Evolutionary conservation across 2,113 vertebrate genomes (phyloP), one percentile per base, ranked within the genome.

Genomic region (Anser cygnoides): DNA sequence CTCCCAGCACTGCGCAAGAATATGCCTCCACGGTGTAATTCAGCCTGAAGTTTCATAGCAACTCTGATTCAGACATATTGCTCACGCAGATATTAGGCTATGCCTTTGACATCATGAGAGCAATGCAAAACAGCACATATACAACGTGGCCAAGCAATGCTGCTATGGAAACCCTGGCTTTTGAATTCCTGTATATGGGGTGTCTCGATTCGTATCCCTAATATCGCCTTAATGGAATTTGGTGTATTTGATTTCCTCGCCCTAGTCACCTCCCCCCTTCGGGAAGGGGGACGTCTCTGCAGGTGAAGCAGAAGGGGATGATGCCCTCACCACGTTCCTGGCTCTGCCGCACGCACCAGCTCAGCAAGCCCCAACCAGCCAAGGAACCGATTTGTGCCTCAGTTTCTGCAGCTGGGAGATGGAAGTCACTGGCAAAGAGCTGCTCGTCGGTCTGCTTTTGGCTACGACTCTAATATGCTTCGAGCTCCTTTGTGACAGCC

Each of bases 121-220:
- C 91, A 94, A 95, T 96, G 96, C 96, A 96, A 96, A 96, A 80
- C 26, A 93, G 71, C 16, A 33, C 87, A 85, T 83, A 80, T 74
- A 91, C 91, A 97, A 95, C 82, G 94, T 92, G 93, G 93, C 91
- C 91, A 92, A 94, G 91, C 89, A 89, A 94, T 1, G 92, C 96
- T 96, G 95, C 95, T 94, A 94, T 96, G 95, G 96, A 94, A 96
- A 96, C 96, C 87, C 89, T 89, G 85, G 81, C 93, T 91, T 55
- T 12, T 89, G 77, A 94, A 95, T 96, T 84, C 81, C 76, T 4
- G 0, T 44, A 50, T 49, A 70, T 1, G 12, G 77, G 70, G 54
- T 73, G 50, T 31, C 92, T 74, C 76, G 87, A 92, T 71, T 87
- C 81, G 74, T 73, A 91, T 29, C 44, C 71, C 89, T 89, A 94